phyloP scores from a whole-genome alignment of 2,888 invertebrate species.

The Chrysolina oricalcia region DNA sequence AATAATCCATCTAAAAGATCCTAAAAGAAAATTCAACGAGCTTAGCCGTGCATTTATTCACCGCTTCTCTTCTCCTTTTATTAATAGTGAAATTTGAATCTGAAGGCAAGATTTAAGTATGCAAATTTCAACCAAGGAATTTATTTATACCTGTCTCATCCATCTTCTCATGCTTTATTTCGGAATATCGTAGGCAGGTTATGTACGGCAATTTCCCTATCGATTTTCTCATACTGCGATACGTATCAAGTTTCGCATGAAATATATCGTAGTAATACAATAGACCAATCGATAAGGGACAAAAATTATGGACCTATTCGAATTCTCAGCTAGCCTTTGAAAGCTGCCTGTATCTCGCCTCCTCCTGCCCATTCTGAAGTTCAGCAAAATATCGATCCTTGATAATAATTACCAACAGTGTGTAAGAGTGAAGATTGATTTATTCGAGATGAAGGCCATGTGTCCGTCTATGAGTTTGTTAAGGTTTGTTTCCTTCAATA shows the following conservation, averaged over 20 bases:
- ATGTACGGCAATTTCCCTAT: conserved; percentile 12
- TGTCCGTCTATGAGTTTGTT: no score
- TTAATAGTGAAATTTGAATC: conserved; percentile 16
- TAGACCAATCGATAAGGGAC: background rate
- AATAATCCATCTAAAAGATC: background rate
- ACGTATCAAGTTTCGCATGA: conserved; percentile 6
- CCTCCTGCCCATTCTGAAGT: no score
- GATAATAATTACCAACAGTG: no score
- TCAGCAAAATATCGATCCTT: background rate
- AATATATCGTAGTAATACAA: conserved; percentile 1
- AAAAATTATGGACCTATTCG: conserved; percentile 3
- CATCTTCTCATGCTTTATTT: conserved; percentile 21
- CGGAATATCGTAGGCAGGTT: conserved; percentile 12
- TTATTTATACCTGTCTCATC: conserved; percentile 21
- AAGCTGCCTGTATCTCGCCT: no score
- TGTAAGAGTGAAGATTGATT: no score
- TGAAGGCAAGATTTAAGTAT: conserved; percentile 7
- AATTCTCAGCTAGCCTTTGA: background rate
- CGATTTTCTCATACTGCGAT: conserved; percentile 18
- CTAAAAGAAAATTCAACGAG: conserved; percentile 14
- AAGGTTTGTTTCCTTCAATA: no score
- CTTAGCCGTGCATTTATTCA: conserved; percentile 7
- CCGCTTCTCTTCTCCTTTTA: background rate
- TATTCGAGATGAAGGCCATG: no score
- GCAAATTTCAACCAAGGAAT: conserved; percentile 10